phyloP scores from a whole-genome alignment of 2,888 invertebrate species.

The Girardia tigrina region DNA sequence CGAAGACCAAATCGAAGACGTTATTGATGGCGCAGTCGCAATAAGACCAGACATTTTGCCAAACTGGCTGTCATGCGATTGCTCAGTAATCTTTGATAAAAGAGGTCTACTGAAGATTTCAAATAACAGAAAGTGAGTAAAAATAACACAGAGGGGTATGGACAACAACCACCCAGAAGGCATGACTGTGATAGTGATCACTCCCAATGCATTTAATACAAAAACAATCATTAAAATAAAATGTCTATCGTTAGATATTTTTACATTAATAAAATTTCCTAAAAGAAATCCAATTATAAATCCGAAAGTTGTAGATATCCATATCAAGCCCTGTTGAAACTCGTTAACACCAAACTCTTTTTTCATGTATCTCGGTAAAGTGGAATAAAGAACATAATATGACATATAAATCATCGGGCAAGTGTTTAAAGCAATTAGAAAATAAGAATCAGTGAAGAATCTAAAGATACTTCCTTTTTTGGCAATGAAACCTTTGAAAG shows the following conservation, averaged over 20 bases:
- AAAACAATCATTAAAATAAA: not conserved
- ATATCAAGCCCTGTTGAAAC: not conserved
- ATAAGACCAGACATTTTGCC: not conserved
- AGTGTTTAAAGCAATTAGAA: not conserved
- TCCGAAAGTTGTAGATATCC: not conserved
- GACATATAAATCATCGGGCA: not conserved
- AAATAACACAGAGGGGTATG: not conserved
- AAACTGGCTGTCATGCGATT: not conserved
- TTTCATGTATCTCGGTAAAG: not conserved
- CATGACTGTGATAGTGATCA: not conserved
- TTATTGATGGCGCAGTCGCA: not conserved
- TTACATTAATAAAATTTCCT: not conserved
- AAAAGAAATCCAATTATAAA: not conserved
- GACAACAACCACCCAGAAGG: not conserved
- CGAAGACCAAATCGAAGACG: not conserved
- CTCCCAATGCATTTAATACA: not conserved
- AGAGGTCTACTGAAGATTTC: not conserved
- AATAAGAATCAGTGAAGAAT: not conserved
- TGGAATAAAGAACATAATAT: not conserved
- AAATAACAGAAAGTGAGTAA: not conserved
- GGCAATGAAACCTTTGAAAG: no score
- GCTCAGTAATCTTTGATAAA: not conserved
- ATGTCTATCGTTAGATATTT: not conserved
- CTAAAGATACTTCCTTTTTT: not conserved
- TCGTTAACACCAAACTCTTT: not conserved